Evolutionary conservation across 2,113 vertebrate species (phyloP), one percentile per base, ranked within the genome.

Genomic region (Seriola rivoliana): DNA sequence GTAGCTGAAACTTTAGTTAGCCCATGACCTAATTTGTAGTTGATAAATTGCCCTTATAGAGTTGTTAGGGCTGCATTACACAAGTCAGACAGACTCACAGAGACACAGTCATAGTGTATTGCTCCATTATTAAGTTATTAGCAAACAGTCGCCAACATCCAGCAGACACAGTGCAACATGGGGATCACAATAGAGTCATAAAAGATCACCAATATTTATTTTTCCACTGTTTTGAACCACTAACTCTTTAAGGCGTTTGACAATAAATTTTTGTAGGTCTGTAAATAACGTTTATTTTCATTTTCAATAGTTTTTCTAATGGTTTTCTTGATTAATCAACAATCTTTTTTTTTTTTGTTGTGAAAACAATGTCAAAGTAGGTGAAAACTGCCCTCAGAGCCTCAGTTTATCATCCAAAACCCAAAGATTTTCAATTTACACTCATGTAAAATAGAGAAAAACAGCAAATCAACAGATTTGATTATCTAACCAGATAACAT

Each of bases 11-110:
- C 42, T 68, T 64, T 29, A 29, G 54, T 58, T 52, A 38, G 10
- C 32, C 59, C 42, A 19, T 68, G 29, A 77, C 64, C 76, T 75
- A 12, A 44, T 48, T 40, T 71, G 29, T 23, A 42, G 29, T 58
- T 36, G n/a, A 34, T 42, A 59, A 36, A 69, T 48, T 71, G 4
- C 29, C 46, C 4, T 46, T 21, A 25, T 14, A 38, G 48, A 42
- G 23, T 66, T 59, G 23, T 73, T 32, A 52, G 21, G 12, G 55
- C 50, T 54, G 50, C 32, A 59, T 65, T 68, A 23, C 64, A 55
- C 13, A 17, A 69, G 32, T 36, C 7, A 48, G 29, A 50, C 5
- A 8, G 63, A 80, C 32, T 64, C 29, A n/a, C 62, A 64, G 68
- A 38, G 21, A 63, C 59, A 17, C 40, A 34, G 36, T 54, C 29